These are phyloP conservation scores for Gallinago media DNA, from an alignment of 2,113 vertebrate species.

Conservation along the genomic window DNA sequence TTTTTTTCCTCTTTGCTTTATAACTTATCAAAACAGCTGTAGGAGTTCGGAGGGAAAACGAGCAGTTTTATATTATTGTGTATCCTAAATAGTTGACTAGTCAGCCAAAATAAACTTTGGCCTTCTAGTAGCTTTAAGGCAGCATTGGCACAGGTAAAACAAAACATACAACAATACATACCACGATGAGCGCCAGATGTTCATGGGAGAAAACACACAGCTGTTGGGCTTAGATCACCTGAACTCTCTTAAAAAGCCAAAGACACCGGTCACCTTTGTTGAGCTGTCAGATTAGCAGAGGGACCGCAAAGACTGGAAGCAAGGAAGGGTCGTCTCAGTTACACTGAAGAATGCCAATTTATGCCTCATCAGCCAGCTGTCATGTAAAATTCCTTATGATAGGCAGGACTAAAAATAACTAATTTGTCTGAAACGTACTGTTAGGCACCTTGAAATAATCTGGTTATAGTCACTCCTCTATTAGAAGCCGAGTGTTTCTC, in stretches of 20 bases:
- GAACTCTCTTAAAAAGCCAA: constrained; percentile 47
- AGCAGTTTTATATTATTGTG: constrained; percentile 26
- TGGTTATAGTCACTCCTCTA: neutral
- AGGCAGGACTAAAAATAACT: constrained; percentile 54
- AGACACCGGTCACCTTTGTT: constrained; percentile 54
- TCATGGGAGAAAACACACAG: constrained; percentile 54
- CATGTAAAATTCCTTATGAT: constrained; percentile 48
- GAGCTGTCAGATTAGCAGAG: constrained; percentile 69
- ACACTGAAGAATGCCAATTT: constrained; percentile 71
- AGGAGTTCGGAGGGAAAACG: neutral
- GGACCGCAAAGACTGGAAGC: constrained; percentile 41
- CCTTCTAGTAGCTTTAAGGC: constrained; percentile 53
- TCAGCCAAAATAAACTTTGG: constrained; percentile 57
- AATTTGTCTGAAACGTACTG: constrained; percentile 9
- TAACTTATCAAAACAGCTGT: constrained; percentile 42
- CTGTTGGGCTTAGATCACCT: constrained; percentile 67
- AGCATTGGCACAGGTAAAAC: constrained; percentile 33
- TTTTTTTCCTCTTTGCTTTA: constrained; percentile 15
- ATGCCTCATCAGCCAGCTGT: constrained; percentile 55
- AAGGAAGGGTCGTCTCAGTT: constrained; percentile 58
- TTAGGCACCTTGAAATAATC: neutral
- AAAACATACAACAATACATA: constrained; percentile 62
- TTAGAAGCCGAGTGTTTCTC: neutral
- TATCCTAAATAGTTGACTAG: constrained; percentile 41
- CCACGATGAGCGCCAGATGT: constrained; percentile 57